A percentile compares a stretch with the other conserved stretches of the same genome.
phyloP scores from a whole-genome alignment of 2,797 vertebrate species.

The Benthosema pterotum region DNA sequence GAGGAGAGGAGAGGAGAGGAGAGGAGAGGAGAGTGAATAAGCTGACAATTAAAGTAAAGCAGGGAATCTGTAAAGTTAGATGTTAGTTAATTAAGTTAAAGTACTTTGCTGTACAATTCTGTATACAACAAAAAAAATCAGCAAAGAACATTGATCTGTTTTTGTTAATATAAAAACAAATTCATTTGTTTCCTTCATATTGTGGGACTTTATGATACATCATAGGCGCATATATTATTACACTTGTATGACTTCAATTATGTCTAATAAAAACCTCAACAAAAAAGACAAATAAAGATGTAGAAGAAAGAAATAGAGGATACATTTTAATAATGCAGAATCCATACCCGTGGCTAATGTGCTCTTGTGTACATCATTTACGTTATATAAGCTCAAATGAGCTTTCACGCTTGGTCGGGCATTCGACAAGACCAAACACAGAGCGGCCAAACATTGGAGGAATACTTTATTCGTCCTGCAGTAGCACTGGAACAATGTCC shows the following conservation, averaged over 20 bases:
- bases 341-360: not conserved
- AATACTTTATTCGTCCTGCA: not conserved
- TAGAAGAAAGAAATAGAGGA: constrained; percentile 1
- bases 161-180: not conserved
- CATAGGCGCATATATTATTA: too few species aligned
- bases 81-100: constrained; percentile 22
- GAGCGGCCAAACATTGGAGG: constrained; percentile 19
- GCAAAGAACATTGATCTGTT: not conserved
- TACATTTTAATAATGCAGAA: not conserved
- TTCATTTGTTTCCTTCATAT: constrained; percentile 14
- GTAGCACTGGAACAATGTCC: too few species aligned
- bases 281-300: not conserved
- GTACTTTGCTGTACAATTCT: constrained; percentile 13
- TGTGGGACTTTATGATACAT: constrained; percentile 12
- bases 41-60: constrained; percentile 21
- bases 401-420: constrained; percentile 22
- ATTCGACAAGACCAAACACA: constrained; percentile 26
- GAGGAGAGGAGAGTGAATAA: constrained; percentile 12
- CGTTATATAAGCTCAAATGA: constrained; percentile 31
- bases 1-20: constrained; percentile 3
- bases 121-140: not conserved
- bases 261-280: too few species aligned
- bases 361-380: constrained; percentile 14
- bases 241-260: too few species aligned
- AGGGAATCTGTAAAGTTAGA: not conserved